Conservation (phyloP, 2,113 vertebrate species). For the Melanerpes aurifrons region DNA sequence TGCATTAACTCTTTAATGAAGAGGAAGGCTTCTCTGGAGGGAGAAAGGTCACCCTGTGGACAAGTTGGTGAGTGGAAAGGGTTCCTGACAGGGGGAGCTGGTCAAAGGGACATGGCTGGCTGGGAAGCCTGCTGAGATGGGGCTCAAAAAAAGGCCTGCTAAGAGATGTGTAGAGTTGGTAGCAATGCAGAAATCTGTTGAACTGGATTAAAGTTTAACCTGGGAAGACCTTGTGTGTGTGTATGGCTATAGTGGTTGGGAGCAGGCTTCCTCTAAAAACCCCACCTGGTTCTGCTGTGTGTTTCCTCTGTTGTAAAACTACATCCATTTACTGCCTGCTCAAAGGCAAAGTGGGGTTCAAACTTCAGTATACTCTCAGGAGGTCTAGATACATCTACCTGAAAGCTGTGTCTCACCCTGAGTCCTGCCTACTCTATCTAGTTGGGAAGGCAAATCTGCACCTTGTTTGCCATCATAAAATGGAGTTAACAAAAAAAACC, state of each 20-base stretch:
- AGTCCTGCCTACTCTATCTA: rapidly evolving
- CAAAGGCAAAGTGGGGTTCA: neutral
- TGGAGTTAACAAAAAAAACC: neutral
- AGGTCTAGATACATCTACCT: neutral
- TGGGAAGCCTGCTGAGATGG: neutral
- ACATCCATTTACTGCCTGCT: neutral
- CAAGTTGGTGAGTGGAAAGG: neutral
- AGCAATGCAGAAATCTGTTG: neutral
- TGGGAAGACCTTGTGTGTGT: neutral
- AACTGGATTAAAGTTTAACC: neutral
- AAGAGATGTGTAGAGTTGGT: rapidly evolving
- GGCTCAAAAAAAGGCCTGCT: neutral
- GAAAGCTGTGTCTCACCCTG: neutral
- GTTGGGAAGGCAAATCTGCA: neutral
- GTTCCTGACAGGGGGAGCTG: rapidly evolving
- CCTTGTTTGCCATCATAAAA: neutral
- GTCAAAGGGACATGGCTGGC: rapidly evolving
- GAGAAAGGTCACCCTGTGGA: rapidly evolving
- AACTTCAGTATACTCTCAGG: neutral
- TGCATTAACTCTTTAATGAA: too few species aligned
- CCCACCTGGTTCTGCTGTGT: neutral
- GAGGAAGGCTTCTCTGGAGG: rapidly evolving
- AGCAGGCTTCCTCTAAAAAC: neutral
- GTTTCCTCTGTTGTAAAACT: neutral
- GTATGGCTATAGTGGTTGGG: neutral